A percentile compares a stretch with the other conserved stretches of the same genome.
Conservation (phyloP, 2,113 vertebrate genomes). For the Chunga burmeisteri region DNA sequence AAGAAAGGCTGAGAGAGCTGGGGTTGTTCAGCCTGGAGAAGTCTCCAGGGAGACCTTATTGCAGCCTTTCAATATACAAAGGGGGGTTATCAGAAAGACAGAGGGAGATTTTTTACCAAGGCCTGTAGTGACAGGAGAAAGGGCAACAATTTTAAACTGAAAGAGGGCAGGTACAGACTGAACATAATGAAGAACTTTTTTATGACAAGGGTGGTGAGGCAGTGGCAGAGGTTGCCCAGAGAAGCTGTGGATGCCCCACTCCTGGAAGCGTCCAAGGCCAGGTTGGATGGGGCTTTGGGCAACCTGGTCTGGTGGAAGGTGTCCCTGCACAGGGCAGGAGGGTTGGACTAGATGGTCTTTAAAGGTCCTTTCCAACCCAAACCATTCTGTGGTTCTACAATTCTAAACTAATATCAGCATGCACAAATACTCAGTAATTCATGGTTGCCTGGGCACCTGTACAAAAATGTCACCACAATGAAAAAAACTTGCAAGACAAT, state of each 20-base stretch:
- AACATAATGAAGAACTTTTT: not conserved
- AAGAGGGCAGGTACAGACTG: not conserved
- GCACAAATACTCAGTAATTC: not conserved
- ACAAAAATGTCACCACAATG: not conserved
- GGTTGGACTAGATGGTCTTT: not conserved
- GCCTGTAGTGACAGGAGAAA: not conserved
- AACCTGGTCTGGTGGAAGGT: not conserved
- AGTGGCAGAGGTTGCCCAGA: not conserved
- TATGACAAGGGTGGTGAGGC: rapidly evolving
- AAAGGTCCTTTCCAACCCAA: not conserved
- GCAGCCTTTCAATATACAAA: not conserved
- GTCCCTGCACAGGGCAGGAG: not conserved
- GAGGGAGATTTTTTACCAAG: not conserved
- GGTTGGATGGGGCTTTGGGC: not conserved
- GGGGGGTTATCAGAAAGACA: not conserved
- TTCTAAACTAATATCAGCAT: not conserved
- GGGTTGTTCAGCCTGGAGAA: no score
- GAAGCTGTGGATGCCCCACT: not conserved
- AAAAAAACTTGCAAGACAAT: not conserved
- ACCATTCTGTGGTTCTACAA: rapidly evolving
- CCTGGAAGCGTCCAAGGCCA: not conserved
- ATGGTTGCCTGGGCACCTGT: not conserved
- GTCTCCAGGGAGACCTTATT: no score
- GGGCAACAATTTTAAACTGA: not conserved
- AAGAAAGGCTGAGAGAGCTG: not conserved